Percentiles rank a stretch among this genome's conserved stretches.
phyloP scores from a whole-genome alignment of 2,888 invertebrate species.

The Helobdella robusta region DNA sequence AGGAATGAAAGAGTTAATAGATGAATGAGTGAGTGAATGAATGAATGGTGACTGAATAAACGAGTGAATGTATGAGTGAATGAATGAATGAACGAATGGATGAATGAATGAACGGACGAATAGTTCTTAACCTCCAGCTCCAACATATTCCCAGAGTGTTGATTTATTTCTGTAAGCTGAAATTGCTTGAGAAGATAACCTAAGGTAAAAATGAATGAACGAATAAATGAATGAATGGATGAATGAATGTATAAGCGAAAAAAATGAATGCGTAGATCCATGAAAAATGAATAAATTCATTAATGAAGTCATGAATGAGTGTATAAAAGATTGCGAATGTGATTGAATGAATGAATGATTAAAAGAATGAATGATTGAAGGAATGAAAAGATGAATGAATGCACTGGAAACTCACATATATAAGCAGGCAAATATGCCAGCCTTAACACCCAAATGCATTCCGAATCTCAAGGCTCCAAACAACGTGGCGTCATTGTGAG shows the following conservation, averaged over 20 bases:
- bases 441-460: neutral
- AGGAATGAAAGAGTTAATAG: no score
- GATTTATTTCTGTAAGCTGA: constrained; percentile 13
- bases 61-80: no score
- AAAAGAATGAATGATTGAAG: neutral
- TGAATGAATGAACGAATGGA: no score
- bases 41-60: no score
- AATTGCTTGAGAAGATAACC: constrained; percentile 14
- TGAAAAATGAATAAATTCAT: neutral
- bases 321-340: neutral
- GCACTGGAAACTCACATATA: constrained; percentile 16
- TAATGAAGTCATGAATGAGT: neutral
- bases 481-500: constrained; percentile 3
- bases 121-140: constrained; percentile 5
- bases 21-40: no score
- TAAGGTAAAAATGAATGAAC: neutral
- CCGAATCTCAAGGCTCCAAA: constrained; percentile 13
- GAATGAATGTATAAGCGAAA: no score
- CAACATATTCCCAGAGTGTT: constrained; percentile 5
- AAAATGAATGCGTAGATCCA: neutral
- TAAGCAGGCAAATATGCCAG: constrained; percentile 2
- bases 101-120: no score
- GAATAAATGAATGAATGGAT: no score
- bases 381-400: neutral
- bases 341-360: no score